These are phyloP conservation scores for Neelides folsomi DNA, from an alignment of 2,888 invertebrate species.

Conservation along the genomic window DNA sequence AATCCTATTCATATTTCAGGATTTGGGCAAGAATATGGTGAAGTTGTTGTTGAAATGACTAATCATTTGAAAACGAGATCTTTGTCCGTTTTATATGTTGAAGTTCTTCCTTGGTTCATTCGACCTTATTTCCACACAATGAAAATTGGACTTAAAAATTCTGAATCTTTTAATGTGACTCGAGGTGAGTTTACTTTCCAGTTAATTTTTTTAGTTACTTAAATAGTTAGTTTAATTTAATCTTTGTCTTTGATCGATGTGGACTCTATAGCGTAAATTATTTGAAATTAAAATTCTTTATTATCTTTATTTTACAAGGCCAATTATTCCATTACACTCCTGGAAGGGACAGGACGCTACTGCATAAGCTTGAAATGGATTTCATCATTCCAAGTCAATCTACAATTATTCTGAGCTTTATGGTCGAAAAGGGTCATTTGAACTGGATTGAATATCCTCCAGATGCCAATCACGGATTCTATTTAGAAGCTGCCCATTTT, in stretches of 20 bases:
- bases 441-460: slow-evolving; percentile 98
- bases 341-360: slow-evolving; percentile 65
- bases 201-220: too few relatives aligned
- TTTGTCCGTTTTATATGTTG: slow-evolving; percentile 66
- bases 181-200: too few relatives aligned
- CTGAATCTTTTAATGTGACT: too few relatives aligned
- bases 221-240: too few relatives aligned
- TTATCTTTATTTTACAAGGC: slow-evolving; percentile 12
- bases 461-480: slow-evolving; percentile 87
- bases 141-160: slow-evolving; percentile 17
- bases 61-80: slow-evolving; percentile 32
- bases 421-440: slow-evolving; percentile 87
- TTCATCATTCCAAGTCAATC: slow-evolving; percentile 66
- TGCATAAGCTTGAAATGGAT: slow-evolving; percentile 77
- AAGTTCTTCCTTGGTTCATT: slow-evolving; percentile 76
- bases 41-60: slow-evolving; percentile 48
- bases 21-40: slow-evolving; percentile 81
- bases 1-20: slow-evolving; percentile 43
- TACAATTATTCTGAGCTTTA: slow-evolving; percentile 57
- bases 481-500: slow-evolving; percentile 30
- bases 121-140: slow-evolving; percentile 72
- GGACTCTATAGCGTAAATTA: too few relatives aligned
- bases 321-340: slow-evolving; percentile 46
- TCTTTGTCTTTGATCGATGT: too few relatives aligned
- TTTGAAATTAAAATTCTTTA: too few relatives aligned